phyloP scores from a whole-genome alignment of 2,113 vertebrate species.

The Crocuta crocuta region DNA sequence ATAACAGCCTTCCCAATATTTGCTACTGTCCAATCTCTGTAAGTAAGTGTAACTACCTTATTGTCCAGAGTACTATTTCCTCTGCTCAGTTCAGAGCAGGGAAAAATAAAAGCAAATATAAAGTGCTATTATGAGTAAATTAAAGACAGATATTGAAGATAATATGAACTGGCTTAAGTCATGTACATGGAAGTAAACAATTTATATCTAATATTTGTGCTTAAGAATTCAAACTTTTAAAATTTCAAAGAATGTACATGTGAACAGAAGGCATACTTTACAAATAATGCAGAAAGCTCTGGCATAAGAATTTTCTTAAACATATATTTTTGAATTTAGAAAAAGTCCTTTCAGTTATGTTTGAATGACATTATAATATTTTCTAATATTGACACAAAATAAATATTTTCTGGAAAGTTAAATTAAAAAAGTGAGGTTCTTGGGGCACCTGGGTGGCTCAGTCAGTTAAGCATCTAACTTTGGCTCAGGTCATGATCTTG shows the following conservation, averaged over 20 bases:
- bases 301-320: background rate
- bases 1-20: background rate
- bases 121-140: background rate
- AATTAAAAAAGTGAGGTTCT: background rate
- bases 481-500: too few species aligned
- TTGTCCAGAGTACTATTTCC: background rate
- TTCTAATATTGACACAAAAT: conserved; percentile 2
- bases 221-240: background rate
- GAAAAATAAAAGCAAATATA: conserved; percentile 31
- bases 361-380: background rate
- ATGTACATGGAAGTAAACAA: background rate
- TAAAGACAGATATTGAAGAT: conserved; percentile 21
- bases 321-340: background rate
- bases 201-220: background rate
- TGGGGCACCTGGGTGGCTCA: too few species aligned
- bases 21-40: background rate
- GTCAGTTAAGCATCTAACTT: too few species aligned
- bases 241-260: background rate
- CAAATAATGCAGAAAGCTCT: background rate
- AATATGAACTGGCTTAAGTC: background rate
- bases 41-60: background rate
- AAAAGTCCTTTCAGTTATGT: background rate
- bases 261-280: background rate
- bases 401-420: background rate
- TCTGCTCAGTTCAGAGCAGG: background rate